These are phyloP conservation scores for Dendrocincla tyrannina DNA, from an alignment of 2,797 vertebrate genomes.

Conservation along the genomic window DNA sequence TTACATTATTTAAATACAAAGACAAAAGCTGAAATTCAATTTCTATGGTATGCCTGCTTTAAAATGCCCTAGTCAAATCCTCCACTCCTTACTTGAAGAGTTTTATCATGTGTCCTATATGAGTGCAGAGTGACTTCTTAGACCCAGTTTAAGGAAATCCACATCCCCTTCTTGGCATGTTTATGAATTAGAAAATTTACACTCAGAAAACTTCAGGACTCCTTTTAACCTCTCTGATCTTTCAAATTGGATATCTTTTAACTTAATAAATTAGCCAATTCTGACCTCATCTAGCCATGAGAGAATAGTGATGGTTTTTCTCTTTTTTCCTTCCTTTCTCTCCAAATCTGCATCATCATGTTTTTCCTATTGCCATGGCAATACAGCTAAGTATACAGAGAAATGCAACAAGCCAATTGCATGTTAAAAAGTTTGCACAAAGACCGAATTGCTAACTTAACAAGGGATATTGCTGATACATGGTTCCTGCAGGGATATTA, in stretches of 20 bases:
- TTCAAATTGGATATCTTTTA: conserved; percentile 20
- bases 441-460: conserved; percentile 56
- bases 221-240: conserved; percentile 61
- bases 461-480: neutral
- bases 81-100: neutral
- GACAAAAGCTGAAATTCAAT: neutral
- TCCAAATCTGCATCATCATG: conserved; percentile 51
- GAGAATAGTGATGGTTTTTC: conserved; percentile 11
- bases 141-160: neutral
- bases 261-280: conserved; percentile 45
- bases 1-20: neutral
- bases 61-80: neutral
- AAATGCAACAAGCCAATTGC: conserved; percentile 2
- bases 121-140: neutral
- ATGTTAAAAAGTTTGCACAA: conserved; percentile 41
- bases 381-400: conserved; percentile 38
- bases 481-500: neutral
- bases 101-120: neutral
- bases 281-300: conserved; percentile 26
- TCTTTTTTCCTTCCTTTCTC: conserved; percentile 31
- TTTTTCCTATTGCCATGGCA: conserved; percentile 69
- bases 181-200: conserved; percentile 43
- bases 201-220: neutral
- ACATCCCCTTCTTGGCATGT: neutral
- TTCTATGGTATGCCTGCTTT: neutral